These are phyloP conservation scores for Potorous gilbertii DNA, from an alignment of 2,797 vertebrate genomes.

Conservation along the genomic window DNA sequence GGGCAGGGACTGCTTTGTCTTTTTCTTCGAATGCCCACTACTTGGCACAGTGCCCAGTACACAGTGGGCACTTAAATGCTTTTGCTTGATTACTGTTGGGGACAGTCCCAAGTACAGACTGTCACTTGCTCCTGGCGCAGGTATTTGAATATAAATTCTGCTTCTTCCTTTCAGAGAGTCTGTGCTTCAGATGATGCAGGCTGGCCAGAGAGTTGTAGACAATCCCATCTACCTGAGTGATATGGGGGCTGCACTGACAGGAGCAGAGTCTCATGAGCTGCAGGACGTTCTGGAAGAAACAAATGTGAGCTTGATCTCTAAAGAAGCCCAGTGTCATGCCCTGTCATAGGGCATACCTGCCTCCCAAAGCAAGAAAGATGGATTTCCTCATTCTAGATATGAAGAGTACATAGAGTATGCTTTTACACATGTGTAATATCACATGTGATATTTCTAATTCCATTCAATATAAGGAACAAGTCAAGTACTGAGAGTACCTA, in stretches of 20 bases:
- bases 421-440: not conserved
- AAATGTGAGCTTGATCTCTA: conserved; percentile 86
- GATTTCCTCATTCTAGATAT: not conserved
- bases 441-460: conserved; percentile 4
- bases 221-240: conserved; percentile 99
- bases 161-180: conserved; percentile 89
- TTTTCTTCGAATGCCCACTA: not conserved
- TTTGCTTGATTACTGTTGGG: not conserved
- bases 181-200: conserved; percentile 99
- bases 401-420: not conserved
- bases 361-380: not conserved
- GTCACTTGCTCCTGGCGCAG: not conserved
- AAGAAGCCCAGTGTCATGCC: not conserved
- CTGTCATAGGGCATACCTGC: not conserved
- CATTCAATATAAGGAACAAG: not conserved
- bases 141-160: not conserved
- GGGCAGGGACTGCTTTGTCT: not conserved
- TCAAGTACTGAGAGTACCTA: not conserved
- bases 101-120: not conserved
- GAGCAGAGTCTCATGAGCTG: conserved; percentile 95
- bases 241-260: conserved; percentile 97
- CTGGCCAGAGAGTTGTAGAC: conserved; percentile 97
- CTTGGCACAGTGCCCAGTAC: not conserved
- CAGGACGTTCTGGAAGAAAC: conserved; percentile 97
- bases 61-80: not conserved